Conservation (phyloP, 2,888 invertebrate genomes). For the Marronus borbonicus region DNA sequence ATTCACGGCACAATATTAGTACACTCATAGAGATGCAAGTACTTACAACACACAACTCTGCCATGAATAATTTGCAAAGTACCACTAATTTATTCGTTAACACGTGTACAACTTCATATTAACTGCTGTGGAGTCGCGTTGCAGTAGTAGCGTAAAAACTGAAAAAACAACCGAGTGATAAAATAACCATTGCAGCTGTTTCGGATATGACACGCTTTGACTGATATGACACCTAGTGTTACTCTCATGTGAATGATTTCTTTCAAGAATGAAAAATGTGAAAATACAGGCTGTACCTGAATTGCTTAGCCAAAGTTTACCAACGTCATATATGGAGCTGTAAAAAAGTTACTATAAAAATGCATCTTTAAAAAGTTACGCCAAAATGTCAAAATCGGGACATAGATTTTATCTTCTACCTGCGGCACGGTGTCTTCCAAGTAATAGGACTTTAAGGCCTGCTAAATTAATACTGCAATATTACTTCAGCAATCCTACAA, state of each 20-base stretch:
- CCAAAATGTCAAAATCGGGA: too few species aligned
- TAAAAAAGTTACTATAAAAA: too few species aligned
- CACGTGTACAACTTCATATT: neutral
- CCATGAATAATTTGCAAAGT: slow-evolving; percentile 13
- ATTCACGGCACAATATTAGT: neutral
- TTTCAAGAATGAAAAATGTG: too few species aligned
- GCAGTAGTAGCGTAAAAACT: neutral
- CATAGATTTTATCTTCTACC: too few species aligned
- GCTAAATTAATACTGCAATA: too few species aligned
- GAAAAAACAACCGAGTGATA: neutral
- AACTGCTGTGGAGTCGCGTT: neutral
- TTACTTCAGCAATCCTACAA: too few species aligned
- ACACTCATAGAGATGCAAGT: neutral
- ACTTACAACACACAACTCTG: neutral
- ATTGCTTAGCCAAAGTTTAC: too few species aligned
- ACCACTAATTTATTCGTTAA: neutral
- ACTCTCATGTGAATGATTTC: neutral
- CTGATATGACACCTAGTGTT: slow-evolving; percentile 8
- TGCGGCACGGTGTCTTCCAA: too few species aligned
- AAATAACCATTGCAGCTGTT: slow-evolving; percentile 2
- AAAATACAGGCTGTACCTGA: too few species aligned
- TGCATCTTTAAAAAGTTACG: too few species aligned
- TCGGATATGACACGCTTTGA: neutral
- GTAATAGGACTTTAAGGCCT: too few species aligned
- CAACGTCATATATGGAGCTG: too few species aligned